Percentiles rank a stretch among this genome's conserved stretches.
Evolutionary conservation across 2,113 vertebrate genomes (phyloP).

Genomic region (Baryphthengus martii): DNA sequence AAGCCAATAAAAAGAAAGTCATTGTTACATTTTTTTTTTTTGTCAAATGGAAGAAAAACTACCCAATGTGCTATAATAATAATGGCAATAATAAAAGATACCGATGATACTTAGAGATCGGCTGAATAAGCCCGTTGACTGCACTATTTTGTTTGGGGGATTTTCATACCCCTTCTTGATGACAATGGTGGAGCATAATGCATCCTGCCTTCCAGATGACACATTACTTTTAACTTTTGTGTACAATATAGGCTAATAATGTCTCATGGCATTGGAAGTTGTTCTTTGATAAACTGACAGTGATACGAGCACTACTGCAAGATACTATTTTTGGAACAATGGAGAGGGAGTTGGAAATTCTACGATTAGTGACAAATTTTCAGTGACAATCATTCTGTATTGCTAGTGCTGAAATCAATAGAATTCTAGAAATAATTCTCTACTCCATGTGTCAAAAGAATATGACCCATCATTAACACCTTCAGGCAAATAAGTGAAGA

Average conservation of each 20-base stretch:
- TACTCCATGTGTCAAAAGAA: neutral
- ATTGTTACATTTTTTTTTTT: slow-evolving; percentile 22
- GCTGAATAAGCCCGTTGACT: neutral
- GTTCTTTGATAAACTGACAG: slow-evolving; percentile 4
- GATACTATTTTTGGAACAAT: neutral
- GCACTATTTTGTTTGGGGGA: neutral
- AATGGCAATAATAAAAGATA: slow-evolving; percentile 49
- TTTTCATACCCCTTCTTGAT: neutral
- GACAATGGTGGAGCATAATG: neutral
- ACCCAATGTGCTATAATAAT: slow-evolving; percentile 5
- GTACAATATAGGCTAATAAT: neutral
- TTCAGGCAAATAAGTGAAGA: slow-evolving; percentile 1
- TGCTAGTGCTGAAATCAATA: neutral
- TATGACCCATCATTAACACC: neutral
- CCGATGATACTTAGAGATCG: neutral
- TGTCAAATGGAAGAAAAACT: slow-evolving; percentile 27
- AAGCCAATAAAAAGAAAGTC: slow-evolving; percentile 45
- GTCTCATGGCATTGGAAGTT: neutral
- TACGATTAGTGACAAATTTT: neutral
- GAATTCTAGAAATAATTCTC: neutral
- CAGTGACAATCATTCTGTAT: neutral
- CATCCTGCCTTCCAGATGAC: neutral
- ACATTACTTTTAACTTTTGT: neutral
- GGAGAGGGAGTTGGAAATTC: neutral
- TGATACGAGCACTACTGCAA: neutral